These are phyloP conservation scores for Siniperca chuatsi DNA, from an alignment of 2,113 vertebrate genomes.

Conservation along the genomic window DNA sequence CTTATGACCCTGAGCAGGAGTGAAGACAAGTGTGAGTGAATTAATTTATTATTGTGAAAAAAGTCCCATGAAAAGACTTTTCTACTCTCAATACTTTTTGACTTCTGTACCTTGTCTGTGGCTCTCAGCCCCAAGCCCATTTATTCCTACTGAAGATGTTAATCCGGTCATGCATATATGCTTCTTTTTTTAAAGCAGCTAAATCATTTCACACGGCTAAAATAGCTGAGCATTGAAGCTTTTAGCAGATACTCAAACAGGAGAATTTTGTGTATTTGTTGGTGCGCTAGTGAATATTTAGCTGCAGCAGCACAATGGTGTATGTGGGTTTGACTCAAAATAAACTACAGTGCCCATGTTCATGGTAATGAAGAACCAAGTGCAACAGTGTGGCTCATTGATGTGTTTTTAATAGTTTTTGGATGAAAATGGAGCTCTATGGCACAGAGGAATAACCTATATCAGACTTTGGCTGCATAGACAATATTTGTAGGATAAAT, in stretches of 20 bases:
- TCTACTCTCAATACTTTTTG: neutral
- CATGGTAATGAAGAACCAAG: neutral
- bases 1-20: slow-evolving; percentile 20
- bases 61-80: neutral
- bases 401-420: slow-evolving; percentile 52
- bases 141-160: neutral
- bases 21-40: slow-evolving; percentile 13
- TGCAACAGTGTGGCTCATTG: slow-evolving; percentile 12
- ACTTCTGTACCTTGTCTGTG: neutral
- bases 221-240: neutral
- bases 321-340: neutral
- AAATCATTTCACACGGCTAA: neutral
- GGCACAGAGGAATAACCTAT: slow-evolving; percentile 13
- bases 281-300: neutral
- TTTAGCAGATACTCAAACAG: neutral
- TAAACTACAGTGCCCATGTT: slow-evolving; percentile 6
- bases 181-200: neutral
- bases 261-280: slow-evolving; percentile 3
- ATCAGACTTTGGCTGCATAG: slow-evolving; percentile 16
- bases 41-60: neutral
- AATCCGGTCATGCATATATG: neutral
- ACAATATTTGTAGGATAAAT: neutral
- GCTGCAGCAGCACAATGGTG: neutral
- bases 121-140: neutral
- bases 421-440: slow-evolving; percentile 9